Base-by-base conservation (phyloP, 2,797 vertebrate genomes). In the Octomys mimax region DNA sequence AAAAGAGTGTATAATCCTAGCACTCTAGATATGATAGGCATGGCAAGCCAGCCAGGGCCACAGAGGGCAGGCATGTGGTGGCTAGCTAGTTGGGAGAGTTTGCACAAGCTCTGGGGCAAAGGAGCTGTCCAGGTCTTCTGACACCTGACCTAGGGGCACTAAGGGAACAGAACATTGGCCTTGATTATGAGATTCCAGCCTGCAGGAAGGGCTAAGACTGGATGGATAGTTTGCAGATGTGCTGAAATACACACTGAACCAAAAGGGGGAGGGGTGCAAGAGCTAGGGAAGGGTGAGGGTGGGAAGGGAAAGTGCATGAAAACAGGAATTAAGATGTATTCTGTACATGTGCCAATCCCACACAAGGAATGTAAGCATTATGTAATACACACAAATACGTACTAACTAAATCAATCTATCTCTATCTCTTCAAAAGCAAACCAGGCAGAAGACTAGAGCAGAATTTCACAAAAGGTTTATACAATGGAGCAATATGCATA, bases 151-250 rank as follows among this genome's bases (percentile, higher is more conserved):
- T 73, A 21, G 28, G 28, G 4, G 46, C 31, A n/a, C 57, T 3
- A 0, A 87, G 59, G 46, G 28, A 64, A 46, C 9, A 78, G 36
- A n/a, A 31, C 4, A 33, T 0, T 26, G 31, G 39, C n/a, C 57
- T 68, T 59, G 0, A 85, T 21, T 3, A 5, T 39, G 24, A 85
- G 49, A 31, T 14, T 0, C 28, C 21, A 7, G 22, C 49, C 24
- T 36, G 10, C 8, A 19, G 64, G 62, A 46, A 39, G 0, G 1
- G 46, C 1, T 6, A 9, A 2, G 5, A 24, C 57, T 24, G 39
- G 36, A 66, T 10, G 14, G 39, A 39, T 39, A 39, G 24, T 8
- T 31, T 1, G 0, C 68, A 10, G 0, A n/a, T 42, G 71, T 24
- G 24, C 66, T 42, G 22, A 73, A 73, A 73, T 12, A 73, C 24